Evolutionary conservation across 2,888 invertebrate species (phyloP), one percentile per base, ranked within the genome.

Genomic region (Pogonocherus hispidulus): DNA sequence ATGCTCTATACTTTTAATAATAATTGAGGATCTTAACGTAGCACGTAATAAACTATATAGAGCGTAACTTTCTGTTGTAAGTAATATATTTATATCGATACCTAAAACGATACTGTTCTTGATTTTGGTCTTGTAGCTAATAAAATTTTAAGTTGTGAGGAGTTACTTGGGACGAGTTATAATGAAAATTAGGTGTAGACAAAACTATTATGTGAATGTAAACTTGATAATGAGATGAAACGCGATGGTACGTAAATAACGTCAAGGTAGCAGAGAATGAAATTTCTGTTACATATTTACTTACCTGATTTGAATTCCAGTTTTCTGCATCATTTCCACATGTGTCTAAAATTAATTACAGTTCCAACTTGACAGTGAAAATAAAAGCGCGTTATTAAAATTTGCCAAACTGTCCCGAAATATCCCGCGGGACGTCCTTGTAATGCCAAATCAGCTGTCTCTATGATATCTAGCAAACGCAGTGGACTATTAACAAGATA

Each of bases 321-420:
- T 37, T 41, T 41, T 60, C 0, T 27, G 22, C 32, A 32, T 44
- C 20, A 35, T n/a, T 47, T 46, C 20, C 20, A 47, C 49, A 59
- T 27, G 41, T 60, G 72, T 37, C 73, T 78, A 55, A 74, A 67
- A 70, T 72, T 71, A 67, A 69, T 63, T 59, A 19, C 49, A 22
- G 35, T 52, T 46, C 27, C 18, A 51, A 44, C 46, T 55, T 64
- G 64, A 64, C 63, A 54, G 46, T 64, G 47, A 55, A 64, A 55
- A 47, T 46, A 27, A 60, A 60, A 55, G 9, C 27, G 11, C 20
- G 22, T 55, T 64, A 64, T 55, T 64, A 64, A 56, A 56, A 46
- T 64, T 55, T 56, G 55, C 46, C 55, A 56, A 55, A 64, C 55
- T 35, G 51, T 59, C 62, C 37, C 35, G 41, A 62, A 62, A 62